Percentiles rank a stretch among this genome's conserved stretches.
phyloP scores from a whole-genome alignment of 2,113 vertebrate species.

The Petrocephalus microphthalmus region DNA sequence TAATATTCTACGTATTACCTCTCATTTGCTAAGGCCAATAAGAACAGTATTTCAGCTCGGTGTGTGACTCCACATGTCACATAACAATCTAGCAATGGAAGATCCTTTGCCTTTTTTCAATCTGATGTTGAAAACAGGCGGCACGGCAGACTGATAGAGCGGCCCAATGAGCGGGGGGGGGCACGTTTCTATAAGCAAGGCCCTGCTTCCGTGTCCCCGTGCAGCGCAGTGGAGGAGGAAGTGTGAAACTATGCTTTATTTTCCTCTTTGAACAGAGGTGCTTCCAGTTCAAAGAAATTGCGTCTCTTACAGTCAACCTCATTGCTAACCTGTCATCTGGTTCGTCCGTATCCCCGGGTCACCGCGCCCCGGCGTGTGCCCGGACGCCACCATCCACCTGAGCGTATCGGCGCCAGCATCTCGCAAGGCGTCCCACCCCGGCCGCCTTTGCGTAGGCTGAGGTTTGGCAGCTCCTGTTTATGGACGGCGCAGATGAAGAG shows the following conservation, averaged over 20 bases:
- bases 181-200: neutral
- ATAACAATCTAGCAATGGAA: neutral
- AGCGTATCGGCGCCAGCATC: conserved; percentile 38
- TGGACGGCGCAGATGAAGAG: conserved; percentile 38
- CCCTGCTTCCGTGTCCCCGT: neutral
- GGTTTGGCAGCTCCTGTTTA: conserved; percentile 39
- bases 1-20: neutral
- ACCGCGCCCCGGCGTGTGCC: neutral
- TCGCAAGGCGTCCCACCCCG: conserved; percentile 39
- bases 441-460: conserved; percentile 43
- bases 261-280: neutral
- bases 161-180: neutral
- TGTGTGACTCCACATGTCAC: neutral
- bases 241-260: neutral
- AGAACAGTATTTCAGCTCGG: neutral
- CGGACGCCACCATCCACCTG: conserved; percentile 21
- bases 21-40: neutral
- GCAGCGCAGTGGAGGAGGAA: neutral
- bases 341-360: neutral
- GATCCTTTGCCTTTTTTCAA: neutral
- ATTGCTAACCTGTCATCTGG: neutral
- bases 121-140: neutral
- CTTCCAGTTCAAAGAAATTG: neutral
- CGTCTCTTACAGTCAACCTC: neutral
- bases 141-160: neutral